A percentile compares a stretch with the other conserved stretches of the same genome.
Conservation (phyloP, 2,797 vertebrate genomes). For the Prionace glauca region DNA sequence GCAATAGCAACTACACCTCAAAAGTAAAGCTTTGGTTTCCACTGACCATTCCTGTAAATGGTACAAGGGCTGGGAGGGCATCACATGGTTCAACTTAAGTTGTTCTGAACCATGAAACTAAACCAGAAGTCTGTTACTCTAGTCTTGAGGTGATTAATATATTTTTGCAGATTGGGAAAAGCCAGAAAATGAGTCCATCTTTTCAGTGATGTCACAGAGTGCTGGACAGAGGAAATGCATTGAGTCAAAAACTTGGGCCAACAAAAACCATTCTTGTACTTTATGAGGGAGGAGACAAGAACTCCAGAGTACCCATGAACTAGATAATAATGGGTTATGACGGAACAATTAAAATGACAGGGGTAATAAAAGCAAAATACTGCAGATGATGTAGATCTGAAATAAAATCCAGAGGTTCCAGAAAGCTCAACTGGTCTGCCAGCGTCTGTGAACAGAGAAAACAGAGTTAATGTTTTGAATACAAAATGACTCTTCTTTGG, state of each 20-base stretch:
- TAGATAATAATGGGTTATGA: background rate
- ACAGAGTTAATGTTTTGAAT: too few relatives aligned
- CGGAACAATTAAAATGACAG: background rate
- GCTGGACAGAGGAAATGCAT: background rate
- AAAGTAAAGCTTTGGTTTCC: background rate
- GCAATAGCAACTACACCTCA: background rate
- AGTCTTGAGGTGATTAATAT: background rate
- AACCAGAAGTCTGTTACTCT: too few relatives aligned
- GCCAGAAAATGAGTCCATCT: background rate
- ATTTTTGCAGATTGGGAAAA: background rate
- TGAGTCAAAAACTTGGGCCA: background rate
- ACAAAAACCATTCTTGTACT: background rate
- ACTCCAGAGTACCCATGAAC: background rate
- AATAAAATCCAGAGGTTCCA: too few relatives aligned
- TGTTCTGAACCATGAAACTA: too few relatives aligned
- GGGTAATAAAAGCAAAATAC: too few relatives aligned
- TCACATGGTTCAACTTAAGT: too few relatives aligned
- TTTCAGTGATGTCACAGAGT: background rate
- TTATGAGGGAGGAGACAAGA: background rate
- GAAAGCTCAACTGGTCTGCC: too few relatives aligned
- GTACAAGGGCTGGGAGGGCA: too few relatives aligned
- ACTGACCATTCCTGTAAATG: too few relatives aligned
- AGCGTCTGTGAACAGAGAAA: too few relatives aligned
- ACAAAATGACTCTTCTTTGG: too few relatives aligned
- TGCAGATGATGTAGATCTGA: too few relatives aligned